phyloP scores from a whole-genome alignment of 2,888 invertebrate species.

The Tenthredo distinguenda region DNA sequence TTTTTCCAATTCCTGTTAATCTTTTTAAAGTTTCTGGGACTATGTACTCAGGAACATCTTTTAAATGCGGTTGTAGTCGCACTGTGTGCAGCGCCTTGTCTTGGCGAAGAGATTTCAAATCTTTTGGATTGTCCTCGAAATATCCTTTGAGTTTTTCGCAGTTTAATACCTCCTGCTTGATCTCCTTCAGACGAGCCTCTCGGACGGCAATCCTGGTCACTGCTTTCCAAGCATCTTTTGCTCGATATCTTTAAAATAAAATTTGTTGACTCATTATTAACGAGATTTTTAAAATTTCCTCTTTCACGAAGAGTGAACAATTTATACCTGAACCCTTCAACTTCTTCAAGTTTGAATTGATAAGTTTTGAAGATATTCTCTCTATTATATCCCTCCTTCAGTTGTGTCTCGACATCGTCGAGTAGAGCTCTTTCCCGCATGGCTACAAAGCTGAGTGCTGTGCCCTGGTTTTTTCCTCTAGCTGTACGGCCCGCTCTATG shows the following conservation, averaged over 20 bases:
- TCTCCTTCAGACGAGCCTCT: constrained; percentile 97
- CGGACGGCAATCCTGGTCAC: constrained; percentile 96
- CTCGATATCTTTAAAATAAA: constrained; percentile 83
- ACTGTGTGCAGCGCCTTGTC: constrained; percentile 93
- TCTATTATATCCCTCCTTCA: constrained; percentile 84
- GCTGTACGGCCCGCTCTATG: constrained; percentile 97
- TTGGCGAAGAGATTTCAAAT: constrained; percentile 90
- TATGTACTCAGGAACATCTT: constrained; percentile 96
- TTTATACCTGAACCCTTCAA: constrained; percentile 91
- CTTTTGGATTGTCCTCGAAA: constrained; percentile 95
- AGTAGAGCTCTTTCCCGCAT: constrained; percentile 87
- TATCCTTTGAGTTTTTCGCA: constrained; percentile 95
- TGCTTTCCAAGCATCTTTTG: constrained; percentile 96
- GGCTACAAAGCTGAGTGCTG: constrained; percentile 93
- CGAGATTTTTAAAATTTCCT: neutral
- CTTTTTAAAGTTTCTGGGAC: constrained; percentile 88
- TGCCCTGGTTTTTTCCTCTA: constrained; percentile 91
- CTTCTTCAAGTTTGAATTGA: constrained; percentile 96
- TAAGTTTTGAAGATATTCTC: constrained; percentile 87
- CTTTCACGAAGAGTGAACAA: neutral
- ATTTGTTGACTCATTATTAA: neutral
- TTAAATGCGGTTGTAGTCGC: constrained; percentile 89
- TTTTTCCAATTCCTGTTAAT: constrained; percentile 79
- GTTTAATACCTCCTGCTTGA: constrained; percentile 95
- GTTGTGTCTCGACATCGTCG: constrained; percentile 87